Conservation (phyloP, 2,797 vertebrate genomes). For the Catamblyrhynchus diadema region DNA sequence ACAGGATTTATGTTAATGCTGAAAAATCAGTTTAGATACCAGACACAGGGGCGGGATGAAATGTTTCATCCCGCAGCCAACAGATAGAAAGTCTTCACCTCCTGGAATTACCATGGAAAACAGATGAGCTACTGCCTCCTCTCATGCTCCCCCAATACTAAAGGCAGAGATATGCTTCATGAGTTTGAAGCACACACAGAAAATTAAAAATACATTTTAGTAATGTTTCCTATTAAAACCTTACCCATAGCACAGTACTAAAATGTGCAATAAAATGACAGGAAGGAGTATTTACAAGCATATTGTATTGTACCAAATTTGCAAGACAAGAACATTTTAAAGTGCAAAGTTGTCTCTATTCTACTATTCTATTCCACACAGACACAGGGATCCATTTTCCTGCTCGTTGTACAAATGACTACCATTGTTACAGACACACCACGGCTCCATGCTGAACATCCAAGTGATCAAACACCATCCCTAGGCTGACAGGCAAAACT, state of each 20-base stretch:
- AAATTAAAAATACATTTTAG: background rate
- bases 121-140: background rate
- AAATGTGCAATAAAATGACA: constrained; percentile 9
- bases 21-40: background rate
- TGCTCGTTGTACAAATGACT: background rate
- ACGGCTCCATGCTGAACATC: background rate
- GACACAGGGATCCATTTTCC: background rate
- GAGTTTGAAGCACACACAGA: background rate
- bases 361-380: background rate
- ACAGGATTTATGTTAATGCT: background rate
- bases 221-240: background rate
- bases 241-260: background rate
- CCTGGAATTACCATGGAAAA: background rate
- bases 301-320: background rate
- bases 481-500: background rate
- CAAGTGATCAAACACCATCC: background rate
- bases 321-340: background rate
- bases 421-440: background rate
- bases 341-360: constrained; percentile 12
- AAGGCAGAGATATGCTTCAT: background rate
- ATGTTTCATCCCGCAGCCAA: background rate
- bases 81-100: background rate
- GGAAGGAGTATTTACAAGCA: constrained; percentile 22
- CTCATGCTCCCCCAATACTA: background rate
- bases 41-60: background rate